Conservation (phyloP, 2,888 invertebrate species). For the Nomada fabriciana region DNA sequence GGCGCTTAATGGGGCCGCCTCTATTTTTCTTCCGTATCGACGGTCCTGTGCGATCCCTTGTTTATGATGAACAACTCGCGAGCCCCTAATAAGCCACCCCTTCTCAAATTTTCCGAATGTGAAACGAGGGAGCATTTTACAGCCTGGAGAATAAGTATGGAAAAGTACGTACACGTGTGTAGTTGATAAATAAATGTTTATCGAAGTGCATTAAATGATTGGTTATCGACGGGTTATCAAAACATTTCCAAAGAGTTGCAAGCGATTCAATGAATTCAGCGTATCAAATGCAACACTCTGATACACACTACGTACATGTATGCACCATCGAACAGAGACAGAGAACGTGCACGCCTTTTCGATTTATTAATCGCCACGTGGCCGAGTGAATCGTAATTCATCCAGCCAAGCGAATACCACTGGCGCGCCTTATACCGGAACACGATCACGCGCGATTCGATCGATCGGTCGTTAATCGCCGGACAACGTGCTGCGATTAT, state of each 20-base stretch:
- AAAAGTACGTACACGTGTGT: too few relatives aligned
- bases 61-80: background rate
- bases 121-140: too few relatives aligned
- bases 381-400: conserved; percentile 49
- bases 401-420: conserved; percentile 32
- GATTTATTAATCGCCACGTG: conserved; percentile 62
- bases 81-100: background rate
- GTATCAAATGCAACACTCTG: background rate
- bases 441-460: conserved; percentile 58
- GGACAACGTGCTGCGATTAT: conserved; percentile 57
- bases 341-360: conserved; percentile 33
- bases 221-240: background rate
- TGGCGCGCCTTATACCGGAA: conserved; percentile 50
- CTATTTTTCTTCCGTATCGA: conserved; percentile 28
- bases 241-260: background rate
- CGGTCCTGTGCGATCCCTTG: background rate
- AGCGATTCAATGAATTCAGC: conserved; percentile 3
- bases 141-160: too few relatives aligned
- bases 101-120: conserved; percentile 15
- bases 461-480: conserved; percentile 60
- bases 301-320: background rate
- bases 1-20: conserved; percentile 44
- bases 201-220: background rate
- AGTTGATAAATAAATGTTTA: too few relatives aligned
- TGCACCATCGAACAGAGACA: too few relatives aligned